A percentile compares a stretch with the other conserved stretches of the same genome.
Conservation (phyloP, 2,888 invertebrate species). For the Agonopterix heracliana region DNA sequence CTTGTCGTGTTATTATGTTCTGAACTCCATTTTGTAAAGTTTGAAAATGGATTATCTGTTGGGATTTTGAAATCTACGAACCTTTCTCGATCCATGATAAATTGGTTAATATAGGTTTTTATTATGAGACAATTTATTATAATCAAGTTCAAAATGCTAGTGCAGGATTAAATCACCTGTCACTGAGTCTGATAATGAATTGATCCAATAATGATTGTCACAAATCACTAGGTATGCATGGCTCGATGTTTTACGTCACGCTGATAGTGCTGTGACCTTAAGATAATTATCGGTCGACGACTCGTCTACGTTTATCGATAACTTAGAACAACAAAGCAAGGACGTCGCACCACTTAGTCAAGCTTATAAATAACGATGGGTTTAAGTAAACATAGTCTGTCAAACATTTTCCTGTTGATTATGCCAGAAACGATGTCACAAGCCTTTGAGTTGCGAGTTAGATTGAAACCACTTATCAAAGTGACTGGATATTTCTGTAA, state of each 20-base stretch:
- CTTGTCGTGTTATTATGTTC: too few relatives aligned
- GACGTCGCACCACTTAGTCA: slow-evolving; percentile 50
- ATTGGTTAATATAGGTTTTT: too few relatives aligned
- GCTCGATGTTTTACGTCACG: slow-evolving; percentile 50
- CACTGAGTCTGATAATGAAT: slow-evolving; percentile 16
- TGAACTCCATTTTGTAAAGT: too few relatives aligned
- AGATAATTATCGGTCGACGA: slow-evolving; percentile 72
- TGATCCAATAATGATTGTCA: slow-evolving; percentile 21
- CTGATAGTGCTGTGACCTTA: slow-evolving; percentile 68
- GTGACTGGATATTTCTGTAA: slow-evolving; percentile 19
- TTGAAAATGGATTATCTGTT: too few relatives aligned
- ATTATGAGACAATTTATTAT: too few relatives aligned
- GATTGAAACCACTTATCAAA: slow-evolving; percentile 7
- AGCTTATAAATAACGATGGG: slow-evolving; percentile 6
- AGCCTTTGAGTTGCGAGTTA: too few relatives aligned
- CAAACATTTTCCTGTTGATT: too few relatives aligned
- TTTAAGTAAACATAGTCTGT: too few relatives aligned
- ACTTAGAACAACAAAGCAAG: slow-evolving; percentile 51
- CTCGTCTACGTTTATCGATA: slow-evolving; percentile 61
- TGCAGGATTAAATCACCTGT: slow-evolving; percentile 29
- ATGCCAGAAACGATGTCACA: too few relatives aligned
- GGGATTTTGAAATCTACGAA: too few relatives aligned
- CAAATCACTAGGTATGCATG: slow-evolving; percentile 37
- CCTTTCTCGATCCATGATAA: too few relatives aligned
- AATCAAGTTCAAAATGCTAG: too few relatives aligned